Evolutionary conservation across 2,797 vertebrate species (phyloP).

Genomic region (Ctenopoma kingsleyae): DNA sequence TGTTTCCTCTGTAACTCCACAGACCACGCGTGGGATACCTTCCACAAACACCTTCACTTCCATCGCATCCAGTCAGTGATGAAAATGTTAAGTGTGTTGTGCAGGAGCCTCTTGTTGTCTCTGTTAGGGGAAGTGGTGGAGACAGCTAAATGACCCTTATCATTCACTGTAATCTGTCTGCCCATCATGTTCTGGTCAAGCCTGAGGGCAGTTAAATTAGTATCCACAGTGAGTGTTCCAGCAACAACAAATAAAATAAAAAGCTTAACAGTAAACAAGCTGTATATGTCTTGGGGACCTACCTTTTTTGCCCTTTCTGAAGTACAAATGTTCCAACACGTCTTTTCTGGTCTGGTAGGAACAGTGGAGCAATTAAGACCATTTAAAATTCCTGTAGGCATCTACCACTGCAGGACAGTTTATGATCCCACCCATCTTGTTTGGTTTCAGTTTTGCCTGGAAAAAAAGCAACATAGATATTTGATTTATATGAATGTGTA

Average conservation of each 20-base stretch:
- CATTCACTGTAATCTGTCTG: constrained; percentile 48
- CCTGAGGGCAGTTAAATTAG: not conserved
- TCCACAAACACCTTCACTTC: constrained; percentile 87
- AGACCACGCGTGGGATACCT: constrained; percentile 82
- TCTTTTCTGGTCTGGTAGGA: constrained; percentile 50
- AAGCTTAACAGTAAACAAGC: not conserved
- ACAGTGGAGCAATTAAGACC: constrained; percentile 61
- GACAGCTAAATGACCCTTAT: constrained; percentile 46
- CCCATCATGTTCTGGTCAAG: constrained; percentile 12
- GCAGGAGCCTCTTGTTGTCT: not conserved
- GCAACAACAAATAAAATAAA: not conserved
- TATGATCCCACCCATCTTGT: constrained; percentile 66
- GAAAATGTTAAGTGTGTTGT: not conserved
- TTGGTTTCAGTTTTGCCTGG: constrained; percentile 8
- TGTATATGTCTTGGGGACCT: too few species aligned
- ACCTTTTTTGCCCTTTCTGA: constrained; percentile 42
- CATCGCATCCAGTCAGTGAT: constrained; percentile 68
- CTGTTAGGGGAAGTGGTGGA: constrained; percentile 38
- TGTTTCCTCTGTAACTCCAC: constrained; percentile 84
- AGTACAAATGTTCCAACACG: constrained; percentile 11
- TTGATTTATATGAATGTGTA: not conserved
- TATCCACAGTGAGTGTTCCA: not conserved
- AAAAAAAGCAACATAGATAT: not conserved
- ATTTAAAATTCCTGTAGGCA: constrained; percentile 74
- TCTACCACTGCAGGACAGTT: constrained; percentile 39